Conservation (phyloP, 2,888 invertebrate species). For the Steinernema carpocapsae region DNA sequence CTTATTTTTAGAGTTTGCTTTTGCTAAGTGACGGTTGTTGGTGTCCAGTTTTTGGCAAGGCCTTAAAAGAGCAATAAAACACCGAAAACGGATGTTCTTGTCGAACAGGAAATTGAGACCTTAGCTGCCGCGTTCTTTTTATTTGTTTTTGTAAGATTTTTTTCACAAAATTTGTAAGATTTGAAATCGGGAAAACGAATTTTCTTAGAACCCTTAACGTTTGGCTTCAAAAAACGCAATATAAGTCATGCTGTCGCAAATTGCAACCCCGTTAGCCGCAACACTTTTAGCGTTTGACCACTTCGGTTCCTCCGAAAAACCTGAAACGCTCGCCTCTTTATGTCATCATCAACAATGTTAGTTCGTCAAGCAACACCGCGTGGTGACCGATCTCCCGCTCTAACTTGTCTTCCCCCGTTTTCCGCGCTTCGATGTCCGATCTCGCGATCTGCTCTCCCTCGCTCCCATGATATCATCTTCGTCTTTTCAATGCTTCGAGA, state of each 20-base stretch:
- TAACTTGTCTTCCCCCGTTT: slow-evolving; percentile 3
- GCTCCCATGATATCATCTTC: slow-evolving; percentile 25
- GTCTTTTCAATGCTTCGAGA: slow-evolving; percentile 2
- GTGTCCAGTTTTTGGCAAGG: no score
- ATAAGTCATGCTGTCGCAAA: no score
- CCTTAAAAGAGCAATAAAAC: background rate
- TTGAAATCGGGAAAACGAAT: no score
- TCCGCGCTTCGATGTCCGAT: background rate
- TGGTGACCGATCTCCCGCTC: slow-evolving; percentile 13
- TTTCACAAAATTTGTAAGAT: background rate
- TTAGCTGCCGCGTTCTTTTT: background rate
- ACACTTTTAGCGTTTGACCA: no score
- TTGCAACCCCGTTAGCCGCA: no score
- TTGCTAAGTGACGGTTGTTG: no score
- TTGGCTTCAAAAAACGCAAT: no score
- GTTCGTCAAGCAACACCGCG: slow-evolving; percentile 23
- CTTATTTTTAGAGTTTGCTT: no score
- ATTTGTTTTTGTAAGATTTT: no score
- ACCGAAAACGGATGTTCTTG: background rate
- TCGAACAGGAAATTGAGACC: background rate
- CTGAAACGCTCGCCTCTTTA: background rate
- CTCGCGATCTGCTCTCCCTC: background rate
- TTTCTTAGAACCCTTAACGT: no score
- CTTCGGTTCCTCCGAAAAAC: background rate
- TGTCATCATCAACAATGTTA: slow-evolving; percentile 20